A percentile compares a stretch with the other conserved stretches of the same genome.
phyloP scores from a whole-genome alignment of 2,113 vertebrate species.

The Phainopepla nitens region DNA sequence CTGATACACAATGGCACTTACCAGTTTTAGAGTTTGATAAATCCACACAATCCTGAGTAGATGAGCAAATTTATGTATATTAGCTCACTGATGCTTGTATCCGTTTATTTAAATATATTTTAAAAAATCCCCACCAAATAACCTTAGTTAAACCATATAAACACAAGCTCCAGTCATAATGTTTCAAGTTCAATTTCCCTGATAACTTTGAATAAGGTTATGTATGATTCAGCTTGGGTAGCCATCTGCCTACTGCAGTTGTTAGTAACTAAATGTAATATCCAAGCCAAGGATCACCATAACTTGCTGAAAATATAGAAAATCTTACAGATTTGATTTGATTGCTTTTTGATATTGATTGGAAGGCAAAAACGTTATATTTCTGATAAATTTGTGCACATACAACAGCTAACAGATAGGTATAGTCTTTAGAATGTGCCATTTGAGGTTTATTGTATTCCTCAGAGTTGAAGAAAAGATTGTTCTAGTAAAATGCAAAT shows the following conservation, averaged over 20 bases:
- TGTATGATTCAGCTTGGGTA: neutral
- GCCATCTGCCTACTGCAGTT: neutral
- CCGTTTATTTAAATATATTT: neutral
- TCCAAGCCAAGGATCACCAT: neutral
- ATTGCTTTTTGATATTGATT: neutral
- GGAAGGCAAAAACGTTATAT: neutral
- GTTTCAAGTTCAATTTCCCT: neutral
- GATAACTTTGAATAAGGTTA: neutral
- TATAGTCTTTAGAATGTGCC: neutral
- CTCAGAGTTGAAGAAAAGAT: neutral
- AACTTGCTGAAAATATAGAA: neutral
- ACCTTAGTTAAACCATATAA: neutral
- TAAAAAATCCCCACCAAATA: neutral
- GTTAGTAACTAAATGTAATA: neutral
- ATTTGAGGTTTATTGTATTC: neutral
- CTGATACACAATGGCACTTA: neutral
- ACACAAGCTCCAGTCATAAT: neutral
- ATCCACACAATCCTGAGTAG: neutral
- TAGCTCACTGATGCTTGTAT: neutral
- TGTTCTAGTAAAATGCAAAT: neutral
- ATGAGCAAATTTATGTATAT: neutral
- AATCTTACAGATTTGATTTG: neutral
- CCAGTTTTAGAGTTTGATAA: neutral
- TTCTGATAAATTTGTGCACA: neutral
- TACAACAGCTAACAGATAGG: neutral